Percentiles rank a stretch among this genome's conserved stretches.
Evolutionary conservation across 2,797 vertebrate species (phyloP).

Genomic region (Ibycter americanus): DNA sequence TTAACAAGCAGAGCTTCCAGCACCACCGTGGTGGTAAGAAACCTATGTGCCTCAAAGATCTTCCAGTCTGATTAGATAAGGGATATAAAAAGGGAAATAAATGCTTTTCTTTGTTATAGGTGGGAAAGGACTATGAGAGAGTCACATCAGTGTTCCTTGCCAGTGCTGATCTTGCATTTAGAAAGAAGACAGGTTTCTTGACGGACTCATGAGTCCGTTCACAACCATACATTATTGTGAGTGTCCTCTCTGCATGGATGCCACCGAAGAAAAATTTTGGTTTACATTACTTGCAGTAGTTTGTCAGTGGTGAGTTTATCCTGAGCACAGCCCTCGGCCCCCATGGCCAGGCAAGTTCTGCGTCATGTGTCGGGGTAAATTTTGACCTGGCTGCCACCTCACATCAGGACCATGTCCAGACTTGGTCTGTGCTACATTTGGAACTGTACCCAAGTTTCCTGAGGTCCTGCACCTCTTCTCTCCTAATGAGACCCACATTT

Average conservation of each 20-base stretch:
- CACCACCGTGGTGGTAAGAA: background rate
- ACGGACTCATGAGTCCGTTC: background rate
- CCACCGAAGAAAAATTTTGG: background rate
- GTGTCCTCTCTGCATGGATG: background rate
- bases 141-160: background rate
- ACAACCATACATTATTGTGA: background rate
- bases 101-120: background rate
- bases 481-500: accelerated
- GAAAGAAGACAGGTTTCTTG: background rate
- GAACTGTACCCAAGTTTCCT: background rate
- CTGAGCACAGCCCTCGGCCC: background rate
- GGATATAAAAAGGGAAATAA: background rate
- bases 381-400: background rate
- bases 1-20: background rate
- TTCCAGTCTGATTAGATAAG: background rate
- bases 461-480: background rate
- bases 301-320: background rate
- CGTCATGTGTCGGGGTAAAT: accelerated
- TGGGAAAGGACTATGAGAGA: background rate
- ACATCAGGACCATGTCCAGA: background rate
- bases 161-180: background rate
- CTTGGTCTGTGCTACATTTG: background rate
- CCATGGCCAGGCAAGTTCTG: accelerated
- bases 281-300: background rate
- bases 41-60: background rate